Evolutionary conservation across 1,140 invertebrate genomes (phyloP), one percentile per base, ranked within the genome.

Genomic region (Aleiodes sp.): DNA sequence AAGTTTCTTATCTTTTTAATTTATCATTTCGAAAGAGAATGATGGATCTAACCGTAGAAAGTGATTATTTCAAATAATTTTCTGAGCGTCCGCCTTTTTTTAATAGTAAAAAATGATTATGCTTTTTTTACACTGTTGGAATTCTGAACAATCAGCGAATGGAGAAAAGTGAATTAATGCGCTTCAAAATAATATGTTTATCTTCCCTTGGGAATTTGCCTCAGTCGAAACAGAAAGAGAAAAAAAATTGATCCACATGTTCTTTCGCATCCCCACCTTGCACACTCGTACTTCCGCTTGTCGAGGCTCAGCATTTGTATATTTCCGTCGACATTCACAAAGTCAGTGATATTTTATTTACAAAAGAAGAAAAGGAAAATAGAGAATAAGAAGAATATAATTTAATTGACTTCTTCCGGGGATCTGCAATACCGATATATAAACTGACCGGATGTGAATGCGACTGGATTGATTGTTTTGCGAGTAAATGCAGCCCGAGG

Each of bases 201-300:
- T 35, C 26, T 52, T 43, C 52, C 26, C 39, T 19, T 16, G 12
- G 9, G 10, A 52, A 52, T 52, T 16, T 9, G 9, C 46, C 9
- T 24, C n/a, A 16, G n/a, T 14, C 19, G 39, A 52, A 6, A 60
- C 29, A 39, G 37, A 31, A 43, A 60, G 35, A 39, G 37, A 31
- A 43, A 46, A 62, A 69, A 9, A 56, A 69, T 28, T 35, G 59
- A 69, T 69, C 67, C 60, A 69, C 31, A 63, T 69, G 67, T 56
- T 46, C 60, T 52, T 69, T 69, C 37, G 31, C n/a, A 43, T 43
- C 9, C 26, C 59, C 16, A 16, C 24, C 26, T 61, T 21, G 39
- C 37, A 68, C 37, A 61, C 35, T 21, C 61, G 43, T 33, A 62
- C 33, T 61, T 52, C 21, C 29, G 19, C 9, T 31, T 12, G 21